Percentiles rank a stretch among this genome's conserved stretches.
Conservation (phyloP, 1,140 invertebrate genomes). For the Pristionchus pacificus region DNA sequence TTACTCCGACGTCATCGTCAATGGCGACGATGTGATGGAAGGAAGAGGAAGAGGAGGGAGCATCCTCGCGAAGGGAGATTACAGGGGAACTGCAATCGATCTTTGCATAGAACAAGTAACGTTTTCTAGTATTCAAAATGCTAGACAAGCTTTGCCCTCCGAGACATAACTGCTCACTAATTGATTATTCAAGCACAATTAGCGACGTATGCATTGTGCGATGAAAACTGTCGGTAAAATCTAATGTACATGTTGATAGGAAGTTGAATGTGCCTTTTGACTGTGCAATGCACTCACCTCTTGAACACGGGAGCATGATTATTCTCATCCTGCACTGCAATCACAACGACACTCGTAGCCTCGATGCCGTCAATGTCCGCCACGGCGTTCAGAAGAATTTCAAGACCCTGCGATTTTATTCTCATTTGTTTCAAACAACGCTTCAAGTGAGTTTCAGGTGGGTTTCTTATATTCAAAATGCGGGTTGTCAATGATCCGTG, state of each 20-base stretch:
- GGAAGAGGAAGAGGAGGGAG: neutral
- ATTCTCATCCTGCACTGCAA: neutral
- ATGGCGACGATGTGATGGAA: conserved; percentile 39
- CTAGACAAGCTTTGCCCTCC: conserved; percentile 57
- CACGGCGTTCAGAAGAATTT: neutral
- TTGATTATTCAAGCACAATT: conserved; percentile 37
- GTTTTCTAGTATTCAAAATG: conserved; percentile 44
- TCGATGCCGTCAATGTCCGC: neutral
- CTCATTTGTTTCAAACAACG: too few relatives aligned
- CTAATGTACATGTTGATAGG: too few relatives aligned
- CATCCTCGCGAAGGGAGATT: conserved; percentile 24
- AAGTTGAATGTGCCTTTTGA: too few relatives aligned
- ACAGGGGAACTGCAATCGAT: conserved; percentile 2
- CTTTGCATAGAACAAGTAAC: conserved; percentile 22
- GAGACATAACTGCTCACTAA: conserved; percentile 49
- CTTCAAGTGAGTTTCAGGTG: too few relatives aligned
- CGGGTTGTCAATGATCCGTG: too few relatives aligned
- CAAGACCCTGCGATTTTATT: too few relatives aligned
- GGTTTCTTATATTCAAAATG: too few relatives aligned
- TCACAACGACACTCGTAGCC: neutral
- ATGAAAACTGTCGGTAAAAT: too few relatives aligned
- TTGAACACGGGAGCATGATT: neutral
- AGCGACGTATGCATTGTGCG: neutral
- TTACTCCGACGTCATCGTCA: conserved; percentile 53
- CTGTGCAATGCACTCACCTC: too few relatives aligned